Evolutionary conservation across 2,113 vertebrate species (phyloP).

Genomic region (Pseudopodoces humilis): DNA sequence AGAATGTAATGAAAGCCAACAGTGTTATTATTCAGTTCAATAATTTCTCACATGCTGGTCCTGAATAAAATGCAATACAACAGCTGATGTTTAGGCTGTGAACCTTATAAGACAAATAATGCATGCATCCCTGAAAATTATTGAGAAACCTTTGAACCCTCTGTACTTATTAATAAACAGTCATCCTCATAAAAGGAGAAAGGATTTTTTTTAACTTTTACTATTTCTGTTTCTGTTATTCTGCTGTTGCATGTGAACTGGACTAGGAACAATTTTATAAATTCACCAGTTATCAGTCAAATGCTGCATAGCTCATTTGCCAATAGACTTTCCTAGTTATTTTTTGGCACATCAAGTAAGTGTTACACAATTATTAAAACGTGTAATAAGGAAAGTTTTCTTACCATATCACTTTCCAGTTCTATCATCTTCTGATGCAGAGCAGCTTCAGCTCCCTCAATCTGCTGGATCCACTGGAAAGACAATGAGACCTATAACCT

Average conservation of each 20-base stretch:
- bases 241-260: neutral
- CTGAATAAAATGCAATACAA: neutral
- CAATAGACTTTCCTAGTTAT: neutral
- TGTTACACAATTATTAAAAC: neutral
- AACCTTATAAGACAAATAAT: neutral
- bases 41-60: neutral
- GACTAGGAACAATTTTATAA: neutral
- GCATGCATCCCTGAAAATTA: neutral
- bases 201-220: neutral
- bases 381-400: neutral
- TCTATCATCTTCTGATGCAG: slow-evolving; percentile 99
- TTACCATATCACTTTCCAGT: slow-evolving; percentile 96
- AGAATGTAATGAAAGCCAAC: neutral
- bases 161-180: neutral
- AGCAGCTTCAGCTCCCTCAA: slow-evolving; percentile 96
- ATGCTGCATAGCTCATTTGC: neutral
- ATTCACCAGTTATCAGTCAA: neutral
- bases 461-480: slow-evolving; percentile 97
- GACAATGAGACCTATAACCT: slow-evolving; percentile 44
- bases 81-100: neutral
- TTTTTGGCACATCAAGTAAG: neutral
- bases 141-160: neutral
- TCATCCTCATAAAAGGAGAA: neutral
- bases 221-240: neutral
- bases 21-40: neutral